Evolutionary conservation across 2,797 vertebrate genomes (phyloP), one percentile per base, ranked within the genome.

Genomic region (Hemitrygon akajei): DNA sequence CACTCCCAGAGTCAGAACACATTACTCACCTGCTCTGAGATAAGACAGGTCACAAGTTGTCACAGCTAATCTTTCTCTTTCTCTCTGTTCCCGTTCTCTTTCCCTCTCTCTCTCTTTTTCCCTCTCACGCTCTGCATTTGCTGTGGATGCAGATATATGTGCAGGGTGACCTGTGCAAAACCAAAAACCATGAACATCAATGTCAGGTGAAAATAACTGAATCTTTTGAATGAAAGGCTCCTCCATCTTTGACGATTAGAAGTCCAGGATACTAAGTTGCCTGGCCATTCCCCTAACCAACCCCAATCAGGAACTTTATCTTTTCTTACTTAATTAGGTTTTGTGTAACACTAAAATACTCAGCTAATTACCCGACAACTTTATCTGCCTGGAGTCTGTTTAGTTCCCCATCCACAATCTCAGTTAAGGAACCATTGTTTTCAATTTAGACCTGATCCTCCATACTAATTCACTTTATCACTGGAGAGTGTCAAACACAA

Each of bases 1-100:
- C 47, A 47, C 40, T 47, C 0, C 37, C 80, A 82, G 40, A 22
- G 25, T 12, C 30, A 84, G 47, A 84, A 27, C 12, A 12, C 47
- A 87, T 66, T 63, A 79, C 96, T 97, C 94, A 99, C 98, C 97
- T 96, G 97, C 97, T 25, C 98, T 97, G 47, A 99, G 97, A 95
- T 98, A 99, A 79, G 86, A 18, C 73, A 97, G 96, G 0, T 97
- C 97, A 93, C 79, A 94, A 18, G 93, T 96, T 3, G 96, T 94
- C 94, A 18, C 95, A 81, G 97, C 79, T 97, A 96, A 94, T 98
- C 97, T 3, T 94, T 94, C 40, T 96, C 96, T 20, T 96, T 91
- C 0, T 96, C 96, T 0, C 95, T 94, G 94, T 79, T 95, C 93
- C 56, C 94, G 37, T 25, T 95, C 94, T 16, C 96, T 93, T 30